Evolutionary conservation across 2,113 vertebrate species (phyloP).

Genomic region (Carassius carassius): DNA sequence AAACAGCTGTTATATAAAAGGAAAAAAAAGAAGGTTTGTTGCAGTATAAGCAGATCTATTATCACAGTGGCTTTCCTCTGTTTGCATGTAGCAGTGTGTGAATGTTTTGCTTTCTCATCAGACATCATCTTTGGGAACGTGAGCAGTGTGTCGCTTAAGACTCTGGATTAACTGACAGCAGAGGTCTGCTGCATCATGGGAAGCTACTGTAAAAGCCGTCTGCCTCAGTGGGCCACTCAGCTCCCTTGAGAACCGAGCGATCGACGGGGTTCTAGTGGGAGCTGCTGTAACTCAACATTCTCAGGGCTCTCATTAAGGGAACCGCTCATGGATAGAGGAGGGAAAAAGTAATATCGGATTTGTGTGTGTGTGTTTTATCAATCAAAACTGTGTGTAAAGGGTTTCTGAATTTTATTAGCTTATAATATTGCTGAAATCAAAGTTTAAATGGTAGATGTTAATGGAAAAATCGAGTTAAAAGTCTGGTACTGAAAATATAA

Average conservation of each 20-base stretch:
- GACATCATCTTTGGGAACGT: constrained; percentile 6
- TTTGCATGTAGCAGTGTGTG: not conserved
- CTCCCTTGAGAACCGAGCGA: constrained; percentile 13
- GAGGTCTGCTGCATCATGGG: constrained; percentile 27
- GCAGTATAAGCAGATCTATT: not conserved
- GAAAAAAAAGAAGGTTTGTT: not conserved
- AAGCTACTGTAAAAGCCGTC: constrained; percentile 21
- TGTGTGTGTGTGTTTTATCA: not conserved
- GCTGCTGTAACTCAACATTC: not conserved
- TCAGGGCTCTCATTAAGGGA: constrained; percentile 18
- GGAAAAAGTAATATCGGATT: not conserved
- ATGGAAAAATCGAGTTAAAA: not conserved
- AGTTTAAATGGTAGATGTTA: not conserved
- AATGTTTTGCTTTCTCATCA: constrained; percentile 33
- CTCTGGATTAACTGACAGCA: constrained; percentile 27
- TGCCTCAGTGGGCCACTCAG: constrained; percentile 5
- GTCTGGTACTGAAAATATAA: not conserved
- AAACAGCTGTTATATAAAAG: too few species aligned
- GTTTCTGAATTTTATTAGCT: not conserved
- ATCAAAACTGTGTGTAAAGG: not conserved
- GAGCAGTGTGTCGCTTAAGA: constrained; percentile 11
- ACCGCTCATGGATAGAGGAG: not conserved
- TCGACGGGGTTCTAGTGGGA: not conserved
- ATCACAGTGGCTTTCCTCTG: not conserved
- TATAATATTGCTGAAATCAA: not conserved